Evolutionary conservation across 2,888 invertebrate genomes (phyloP), one percentile per base, ranked within the genome.

Genomic region (Dromius quadrimaculatus): DNA sequence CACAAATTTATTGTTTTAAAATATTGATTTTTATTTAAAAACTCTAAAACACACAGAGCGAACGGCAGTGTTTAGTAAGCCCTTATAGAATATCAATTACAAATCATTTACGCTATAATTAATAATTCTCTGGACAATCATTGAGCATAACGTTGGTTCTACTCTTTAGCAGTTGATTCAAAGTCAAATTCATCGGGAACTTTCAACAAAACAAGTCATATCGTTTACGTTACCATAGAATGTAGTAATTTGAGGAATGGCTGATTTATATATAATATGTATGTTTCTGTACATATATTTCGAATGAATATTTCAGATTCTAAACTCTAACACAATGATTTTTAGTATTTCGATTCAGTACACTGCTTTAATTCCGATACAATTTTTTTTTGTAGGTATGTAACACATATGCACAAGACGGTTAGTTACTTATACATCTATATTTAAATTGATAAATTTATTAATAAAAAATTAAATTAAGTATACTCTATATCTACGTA

Each of bases 21-120:
- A 57, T 66, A 66, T 38, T 57, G 38, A 57, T 66, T 66, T 65
- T 57, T 45, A 15, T 32, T 54, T 57, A 66, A 41, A 66, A 66
- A 57, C 32, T 57, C 66, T 66, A 66, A 54, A 54, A 66, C 66
- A 66, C 66, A 66, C 41, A 66, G 66, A 57, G 57, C 64, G 57
- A 57, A 66, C 66, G 66, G 66, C 66, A 66, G 66, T 66, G 66
- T 66, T 66, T 54, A 54, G 54, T 66, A 66, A 66, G 66, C 66
- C 66, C 57, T 57, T 64, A 64, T 64, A 64, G 32, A 63, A 50
- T 64, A 64, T 64, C 38, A 41, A 59, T 62, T 62, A 62, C 23
- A 62, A 59, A 59, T 59, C 36, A 59, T 59, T 13, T 59, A 59
- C 36, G 36, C 34, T 62, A 62, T 62, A 41, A 54, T 20, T 54